phyloP scores from a whole-genome alignment of 2,888 invertebrate species.

The Parthenolecanium corni region DNA sequence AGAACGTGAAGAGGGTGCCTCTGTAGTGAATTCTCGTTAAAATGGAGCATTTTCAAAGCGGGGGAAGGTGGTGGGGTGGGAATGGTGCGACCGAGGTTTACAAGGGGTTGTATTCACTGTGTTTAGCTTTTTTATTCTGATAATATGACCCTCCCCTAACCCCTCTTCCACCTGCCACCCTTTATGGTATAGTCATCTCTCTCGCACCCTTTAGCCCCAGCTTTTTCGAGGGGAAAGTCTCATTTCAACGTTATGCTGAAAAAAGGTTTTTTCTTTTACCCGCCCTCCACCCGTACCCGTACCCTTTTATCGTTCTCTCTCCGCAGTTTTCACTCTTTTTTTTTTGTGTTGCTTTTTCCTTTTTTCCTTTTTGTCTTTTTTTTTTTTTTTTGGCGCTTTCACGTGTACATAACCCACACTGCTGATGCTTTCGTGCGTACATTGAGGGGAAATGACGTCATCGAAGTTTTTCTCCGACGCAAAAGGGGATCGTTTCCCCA shows the following conservation, averaged over 20 bases:
- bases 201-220: slow-evolving; percentile 3
- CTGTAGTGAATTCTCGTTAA: slow-evolving; percentile 9
- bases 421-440: not conserved
- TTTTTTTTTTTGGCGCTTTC: not conserved
- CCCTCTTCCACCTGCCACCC: not conserved
- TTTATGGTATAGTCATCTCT: not conserved
- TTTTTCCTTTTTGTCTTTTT: not conserved
- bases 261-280: too few relatives aligned
- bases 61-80: slow-evolving; percentile 1
- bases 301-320: too few relatives aligned
- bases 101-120: slow-evolving; percentile 24
- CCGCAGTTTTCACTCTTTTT: not conserved
- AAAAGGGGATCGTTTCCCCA: too few relatives aligned
- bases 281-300: too few relatives aligned
- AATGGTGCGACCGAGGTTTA: not conserved
- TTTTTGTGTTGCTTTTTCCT: slow-evolving; percentile 1
- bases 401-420: not conserved
- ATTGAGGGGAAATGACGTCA: slow-evolving; percentile 24
- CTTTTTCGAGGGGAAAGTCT: too few relatives aligned
- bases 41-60: slow-evolving; percentile 1
- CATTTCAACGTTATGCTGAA: too few relatives aligned
- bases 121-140: slow-evolving; percentile 26
- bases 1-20: not conserved
- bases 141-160: slow-evolving; percentile 22
- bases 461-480: not conserved